These are phyloP conservation scores for Drosophila persimilis DNA, from an alignment of 1,140 invertebrate genomes.

Conservation along the genomic window DNA sequence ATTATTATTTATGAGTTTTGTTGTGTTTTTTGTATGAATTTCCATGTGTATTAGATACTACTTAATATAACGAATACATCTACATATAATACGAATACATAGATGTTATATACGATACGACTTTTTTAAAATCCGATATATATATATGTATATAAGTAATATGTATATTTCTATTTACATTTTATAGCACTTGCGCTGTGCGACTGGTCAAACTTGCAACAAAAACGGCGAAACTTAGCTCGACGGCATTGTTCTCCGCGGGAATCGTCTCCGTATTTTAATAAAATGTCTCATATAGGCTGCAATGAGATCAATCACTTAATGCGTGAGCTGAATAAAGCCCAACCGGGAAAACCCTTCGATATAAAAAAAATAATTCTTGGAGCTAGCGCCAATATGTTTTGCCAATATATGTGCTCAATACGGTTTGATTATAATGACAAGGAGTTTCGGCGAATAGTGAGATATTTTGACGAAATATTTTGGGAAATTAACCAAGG, in stretches of 20 bases:
- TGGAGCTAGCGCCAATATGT: constrained; percentile 91
- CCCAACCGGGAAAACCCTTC: constrained; percentile 74
- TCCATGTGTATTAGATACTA: too few relatives aligned
- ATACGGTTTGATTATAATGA: constrained; percentile 88
- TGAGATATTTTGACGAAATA: constrained; percentile 91
- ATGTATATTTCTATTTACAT: neutral
- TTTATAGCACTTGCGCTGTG: constrained; percentile 62
- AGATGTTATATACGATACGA: neutral
- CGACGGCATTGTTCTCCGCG: constrained; percentile 90
- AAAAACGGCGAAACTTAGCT: constrained; percentile 90
- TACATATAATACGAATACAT: too few relatives aligned
- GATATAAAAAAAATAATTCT: constrained; percentile 87
- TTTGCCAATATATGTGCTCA: constrained; percentile 93
- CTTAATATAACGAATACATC: too few relatives aligned
- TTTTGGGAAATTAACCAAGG: constrained; percentile 96
- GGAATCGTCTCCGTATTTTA: constrained; percentile 88
- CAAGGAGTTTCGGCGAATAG: constrained; percentile 86
- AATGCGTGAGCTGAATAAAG: constrained; percentile 84
- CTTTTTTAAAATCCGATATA: neutral
- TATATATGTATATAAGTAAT: neutral
- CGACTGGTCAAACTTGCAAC: constrained; percentile 89
- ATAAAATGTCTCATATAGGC: constrained; percentile 87
- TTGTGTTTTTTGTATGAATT: too few relatives aligned
- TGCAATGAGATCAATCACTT: constrained; percentile 86
- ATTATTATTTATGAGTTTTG: too few relatives aligned